Base-by-base conservation (phyloP, 2,888 invertebrate species). In the Orchesella flavescens region DNA sequence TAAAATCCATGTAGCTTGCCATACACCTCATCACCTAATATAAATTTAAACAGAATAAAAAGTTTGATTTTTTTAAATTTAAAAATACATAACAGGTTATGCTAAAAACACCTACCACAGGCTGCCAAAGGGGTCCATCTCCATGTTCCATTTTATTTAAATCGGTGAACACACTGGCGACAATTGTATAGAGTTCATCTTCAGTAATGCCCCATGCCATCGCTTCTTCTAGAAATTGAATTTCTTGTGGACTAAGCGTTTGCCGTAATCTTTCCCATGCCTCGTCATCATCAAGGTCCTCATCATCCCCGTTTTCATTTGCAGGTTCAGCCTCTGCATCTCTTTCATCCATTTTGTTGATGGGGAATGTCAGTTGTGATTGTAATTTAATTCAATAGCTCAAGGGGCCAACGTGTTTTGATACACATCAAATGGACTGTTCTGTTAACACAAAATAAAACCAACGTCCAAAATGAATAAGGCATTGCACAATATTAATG, bases 11-110 rank as follows among this genome's bases (percentile, higher is more conserved):
- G 21, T 66, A 43, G 1, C 57, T 55, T 1, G 23, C 57, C 5
- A 76, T 43, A 34, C 66, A 76, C 21, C 76, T 76, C 76, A 76
- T 76, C 0, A 76, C 66, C 76, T 66, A 34, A n/a, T 44, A 53
- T 53, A 2, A 53, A 53, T 53, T 53, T 17, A 53, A 53, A 53
- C 2, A 3, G 9, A 17, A 53, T 1, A 53, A 5, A 53, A 17
- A 5, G 53, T 15, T 34, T 34, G 34, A 7, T n/a, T n/a, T n/a
- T n/a, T n/a, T n/a, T n/a, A n/a, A 34, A 7, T 34, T 53, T 19
- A 19, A 21, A 4, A 61, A 17, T 4, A 61, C 12, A 2, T 12
- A 17, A 9, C n/a, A n/a, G n/a, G n/a, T n/a, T n/a, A n/a, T n/a
- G n/a, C n/a, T n/a, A n/a, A n/a, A n/a, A n/a, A 17, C 13, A 7